Evolutionary conservation across 2,888 invertebrate species (phyloP).

Genomic region (Dryocosmus kuriphilus): DNA sequence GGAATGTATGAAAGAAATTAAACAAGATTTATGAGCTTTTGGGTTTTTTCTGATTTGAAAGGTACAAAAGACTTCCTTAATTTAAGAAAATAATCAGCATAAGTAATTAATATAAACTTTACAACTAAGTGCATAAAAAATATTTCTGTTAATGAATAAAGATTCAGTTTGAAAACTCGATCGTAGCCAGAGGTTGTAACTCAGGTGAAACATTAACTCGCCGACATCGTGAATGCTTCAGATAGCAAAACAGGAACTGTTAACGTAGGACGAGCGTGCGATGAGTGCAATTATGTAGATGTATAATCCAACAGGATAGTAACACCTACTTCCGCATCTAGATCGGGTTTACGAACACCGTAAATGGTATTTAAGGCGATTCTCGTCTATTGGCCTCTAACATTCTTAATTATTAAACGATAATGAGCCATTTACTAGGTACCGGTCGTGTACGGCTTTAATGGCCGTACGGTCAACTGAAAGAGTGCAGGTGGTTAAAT

Average conservation of each 20-base stretch:
- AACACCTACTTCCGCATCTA: constrained; percentile 37
- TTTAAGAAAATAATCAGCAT: too few species aligned
- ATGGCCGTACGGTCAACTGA: not conserved
- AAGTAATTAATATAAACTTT: too few species aligned
- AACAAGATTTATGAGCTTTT: too few species aligned
- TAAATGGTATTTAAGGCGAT: constrained; percentile 2
- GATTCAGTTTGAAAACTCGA: not conserved
- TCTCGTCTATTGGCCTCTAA: not conserved
- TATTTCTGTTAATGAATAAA: not conserved
- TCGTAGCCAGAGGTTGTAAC: not conserved
- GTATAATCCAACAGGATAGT: constrained; percentile 38
- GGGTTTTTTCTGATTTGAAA: too few species aligned
- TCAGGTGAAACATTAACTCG: not conserved
- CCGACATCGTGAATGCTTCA: not conserved
- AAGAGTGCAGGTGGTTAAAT: not conserved
- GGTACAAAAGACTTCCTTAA: too few species aligned
- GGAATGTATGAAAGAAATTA: too few species aligned
- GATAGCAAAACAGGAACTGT: not conserved
- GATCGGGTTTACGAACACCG: not conserved
- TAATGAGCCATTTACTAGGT: constrained; percentile 8
- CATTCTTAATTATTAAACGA: constrained; percentile 10
- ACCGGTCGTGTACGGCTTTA: not conserved
- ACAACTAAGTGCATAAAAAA: too few species aligned
- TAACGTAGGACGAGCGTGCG: not conserved
- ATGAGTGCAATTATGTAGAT: constrained; percentile 31